phyloP scores from a whole-genome alignment of 2,113 vertebrate species.

The Xiphorhynchus elegans region DNA sequence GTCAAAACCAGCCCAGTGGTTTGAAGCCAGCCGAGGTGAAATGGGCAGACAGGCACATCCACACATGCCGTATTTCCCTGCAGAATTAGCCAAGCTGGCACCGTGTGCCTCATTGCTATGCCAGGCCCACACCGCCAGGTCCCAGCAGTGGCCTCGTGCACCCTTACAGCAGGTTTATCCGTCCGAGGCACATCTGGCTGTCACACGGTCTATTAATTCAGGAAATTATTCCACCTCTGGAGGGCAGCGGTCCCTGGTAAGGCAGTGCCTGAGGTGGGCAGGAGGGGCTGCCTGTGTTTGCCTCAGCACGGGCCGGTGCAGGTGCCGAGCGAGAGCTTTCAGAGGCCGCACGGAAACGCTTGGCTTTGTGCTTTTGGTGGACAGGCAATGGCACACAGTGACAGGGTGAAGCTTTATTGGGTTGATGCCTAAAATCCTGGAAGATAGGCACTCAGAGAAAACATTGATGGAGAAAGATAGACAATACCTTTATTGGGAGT shows the following conservation, averaged over 20 bases:
- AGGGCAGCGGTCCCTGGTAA: background rate
- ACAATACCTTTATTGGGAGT: no score
- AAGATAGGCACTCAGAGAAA: no score
- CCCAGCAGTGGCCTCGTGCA: fast-evolving
- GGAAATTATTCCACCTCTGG: background rate
- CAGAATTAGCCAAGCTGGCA: background rate
- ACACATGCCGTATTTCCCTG: fast-evolving
- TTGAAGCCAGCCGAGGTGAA: background rate
- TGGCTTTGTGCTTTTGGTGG: background rate
- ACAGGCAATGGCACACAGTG: fast-evolving
- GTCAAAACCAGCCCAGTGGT: fast-evolving
- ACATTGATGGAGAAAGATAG: no score
- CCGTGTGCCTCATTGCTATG: fast-evolving
- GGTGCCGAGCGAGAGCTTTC: no score
- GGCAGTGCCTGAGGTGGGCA: fast-evolving
- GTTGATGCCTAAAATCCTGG: no score
- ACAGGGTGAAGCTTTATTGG: fast-evolving
- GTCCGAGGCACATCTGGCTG: background rate
- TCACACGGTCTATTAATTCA: background rate
- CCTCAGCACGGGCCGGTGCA: no score
- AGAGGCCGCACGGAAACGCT: background rate
- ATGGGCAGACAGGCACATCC: fast-evolving
- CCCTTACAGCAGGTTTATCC: background rate
- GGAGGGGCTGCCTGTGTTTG: fast-evolving
- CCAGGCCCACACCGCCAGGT: no score